Base-by-base conservation (phyloP, 2,888 invertebrate species). In the Agrotis ipsilon region DNA sequence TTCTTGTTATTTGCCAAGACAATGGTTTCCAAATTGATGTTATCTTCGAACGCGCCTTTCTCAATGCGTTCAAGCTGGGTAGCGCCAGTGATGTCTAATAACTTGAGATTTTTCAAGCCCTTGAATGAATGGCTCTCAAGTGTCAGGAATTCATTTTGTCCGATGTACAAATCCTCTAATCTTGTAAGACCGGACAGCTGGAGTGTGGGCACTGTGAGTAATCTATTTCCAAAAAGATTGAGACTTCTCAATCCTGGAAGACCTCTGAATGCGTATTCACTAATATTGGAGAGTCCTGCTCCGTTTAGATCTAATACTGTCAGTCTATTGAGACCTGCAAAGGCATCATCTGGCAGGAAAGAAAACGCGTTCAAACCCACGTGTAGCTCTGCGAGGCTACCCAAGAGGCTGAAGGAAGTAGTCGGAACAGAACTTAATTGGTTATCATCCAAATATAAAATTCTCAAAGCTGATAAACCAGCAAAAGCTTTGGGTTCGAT, bases 381-480 rank as follows among this genome's bases (percentile, higher is more conserved):
- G 88, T 98, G 98, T 16, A 98, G 94, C 91, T 98, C 98, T 4
- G 98, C 98, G 71, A 98, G 96, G 83, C 98, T 97, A 68, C 97
- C 97, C 85, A 98, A 93, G 3, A 98, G 97, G 32, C 97, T 96
- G 87, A 98, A 97, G 0, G 98, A 97, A 21, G 97, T 93, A 1
- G 98, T 98, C 21, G 98, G 98, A 64, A 98, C 97, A 2, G 97
- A 96, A 82, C 97, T 98, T 76, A 98, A 92, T 75, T 98, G 97
- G 91, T 98, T 98, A 90, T 98, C 98, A 88, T 98, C 98, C 78
- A 98, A 94, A 91, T 98, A 98, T 18, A 98, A 94, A 24, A 98
- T 97, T 75, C 98, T 96, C 69, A 98, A 94, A n/a, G 98, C 97
- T 6, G 97, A 95, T 64, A 98, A 92, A 2, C 98, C 98, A 64